Evolutionary conservation across 2,888 invertebrate genomes (phyloP), one percentile per base, ranked within the genome.

Genomic region (Halictus quadricinctus): DNA sequence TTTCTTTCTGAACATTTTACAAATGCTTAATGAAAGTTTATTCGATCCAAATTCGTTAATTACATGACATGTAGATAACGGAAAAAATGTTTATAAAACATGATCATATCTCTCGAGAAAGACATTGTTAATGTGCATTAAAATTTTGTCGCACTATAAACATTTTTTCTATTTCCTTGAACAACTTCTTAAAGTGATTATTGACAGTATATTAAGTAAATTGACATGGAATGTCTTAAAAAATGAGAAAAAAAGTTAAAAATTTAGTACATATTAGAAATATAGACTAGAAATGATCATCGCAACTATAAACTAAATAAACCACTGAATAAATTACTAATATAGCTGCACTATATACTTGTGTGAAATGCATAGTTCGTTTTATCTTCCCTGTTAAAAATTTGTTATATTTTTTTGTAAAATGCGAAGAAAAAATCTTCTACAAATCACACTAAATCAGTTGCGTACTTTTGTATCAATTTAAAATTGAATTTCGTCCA

Each of bases 221-320:
- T 75, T 83, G 74, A 69, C 74, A 48, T 83, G 87, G 88, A 88
- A 88, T 88, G 87, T 87, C 76, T 80, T 48, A 77, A 81, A 82
- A 76, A 50, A 79, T 85, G 75, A 69, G 72, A 79, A 79, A 87
- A 79, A 81, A 79, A 83, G 73, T 73, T 80, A 48, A 72, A 73
- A 81, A 83, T 83, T 76, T 48, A 83, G 81, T 77, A 29, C 64
- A 64, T 64, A 76, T 80, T 82, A 80, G 75, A 81, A 87, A 66
- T 84, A 87, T 36, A 79, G 88, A 88, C 88, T 88, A 88, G 88
- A 88, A 88, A 83, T 82, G 72, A 78, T 77, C 75, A 72, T 84
- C 46, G 72, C 72, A 83, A 58, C 64, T 88, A 87, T 73, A 18
- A 66, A 86, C 75, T 80, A 87, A 83, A 72, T 60, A 83, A 66